phyloP scores from a whole-genome alignment of 1,140 invertebrate genomes.

The Charaxes varanes region DNA sequence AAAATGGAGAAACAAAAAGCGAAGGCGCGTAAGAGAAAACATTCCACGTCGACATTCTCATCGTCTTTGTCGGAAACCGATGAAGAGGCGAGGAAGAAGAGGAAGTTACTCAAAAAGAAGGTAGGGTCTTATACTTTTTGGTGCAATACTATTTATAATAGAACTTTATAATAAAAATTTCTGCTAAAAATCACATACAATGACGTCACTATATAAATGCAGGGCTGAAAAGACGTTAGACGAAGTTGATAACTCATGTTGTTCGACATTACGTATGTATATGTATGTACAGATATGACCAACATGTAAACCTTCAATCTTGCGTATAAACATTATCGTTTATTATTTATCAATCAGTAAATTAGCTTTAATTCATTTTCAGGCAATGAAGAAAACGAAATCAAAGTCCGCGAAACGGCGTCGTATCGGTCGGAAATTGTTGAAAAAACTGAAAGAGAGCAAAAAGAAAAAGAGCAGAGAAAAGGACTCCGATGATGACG shows the following conservation, averaged over 20 bases:
- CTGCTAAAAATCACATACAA: too few relatives aligned
- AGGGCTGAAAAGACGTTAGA: too few relatives aligned
- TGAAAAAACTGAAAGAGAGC: slow-evolving; percentile 55
- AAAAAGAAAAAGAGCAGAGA: slow-evolving; percentile 43
- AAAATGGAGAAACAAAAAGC: slow-evolving; percentile 33
- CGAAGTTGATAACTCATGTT: too few relatives aligned
- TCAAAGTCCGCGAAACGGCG: slow-evolving; percentile 41
- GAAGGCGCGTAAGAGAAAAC: slow-evolving; percentile 48
- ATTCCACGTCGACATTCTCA: slow-evolving; percentile 32
- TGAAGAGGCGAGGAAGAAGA: slow-evolving; percentile 30
- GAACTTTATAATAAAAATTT: neutral
- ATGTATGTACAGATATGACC: too few relatives aligned
- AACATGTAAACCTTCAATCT: too few relatives aligned
- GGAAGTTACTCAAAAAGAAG: slow-evolving; percentile 44
- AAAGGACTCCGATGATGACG: slow-evolving; percentile 32
- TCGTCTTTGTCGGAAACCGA: slow-evolving; percentile 34
- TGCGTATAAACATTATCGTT: too few relatives aligned
- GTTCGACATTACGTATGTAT: too few relatives aligned
- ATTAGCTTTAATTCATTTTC: slow-evolving; percentile 9
- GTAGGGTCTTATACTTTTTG: slow-evolving; percentile 16
- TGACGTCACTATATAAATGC: too few relatives aligned
- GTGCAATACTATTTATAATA: neutral
- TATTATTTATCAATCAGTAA: too few relatives aligned
- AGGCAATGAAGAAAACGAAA: slow-evolving; percentile 48
- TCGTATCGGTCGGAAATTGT: slow-evolving; percentile 37